These are phyloP conservation scores for Anas platyrhynchos DNA, from an alignment of 2,113 vertebrate species.

Conservation along the genomic window DNA sequence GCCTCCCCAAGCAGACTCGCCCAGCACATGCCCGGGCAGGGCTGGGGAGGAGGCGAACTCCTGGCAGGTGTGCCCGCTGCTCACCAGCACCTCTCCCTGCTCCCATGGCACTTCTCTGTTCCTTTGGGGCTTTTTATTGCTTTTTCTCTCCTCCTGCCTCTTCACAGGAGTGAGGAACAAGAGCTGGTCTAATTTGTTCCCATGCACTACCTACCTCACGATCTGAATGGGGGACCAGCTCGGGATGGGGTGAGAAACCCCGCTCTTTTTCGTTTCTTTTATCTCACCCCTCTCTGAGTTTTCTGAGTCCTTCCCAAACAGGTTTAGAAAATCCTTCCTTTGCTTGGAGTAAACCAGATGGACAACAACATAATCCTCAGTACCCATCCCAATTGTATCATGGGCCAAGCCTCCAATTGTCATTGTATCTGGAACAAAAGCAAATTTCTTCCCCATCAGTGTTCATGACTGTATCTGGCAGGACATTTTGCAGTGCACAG, in stretches of 20 bases:
- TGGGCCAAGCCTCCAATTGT: background rate
- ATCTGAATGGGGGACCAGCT: background rate
- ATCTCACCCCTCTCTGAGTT: background rate
- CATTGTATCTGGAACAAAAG: conserved; percentile 13
- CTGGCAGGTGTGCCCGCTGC: background rate
- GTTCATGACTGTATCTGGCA: conserved; percentile 8
- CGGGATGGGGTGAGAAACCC: background rate
- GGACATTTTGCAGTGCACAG: conserved; percentile 3
- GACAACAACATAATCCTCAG: background rate
- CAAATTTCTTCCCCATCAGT: background rate
- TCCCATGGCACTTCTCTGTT: background rate
- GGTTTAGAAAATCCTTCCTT: background rate
- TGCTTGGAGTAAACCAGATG: background rate
- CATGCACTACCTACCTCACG: background rate
- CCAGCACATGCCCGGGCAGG: background rate
- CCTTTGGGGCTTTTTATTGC: background rate
- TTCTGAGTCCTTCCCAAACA: accelerated
- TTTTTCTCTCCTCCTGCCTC: background rate
- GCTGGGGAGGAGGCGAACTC: background rate
- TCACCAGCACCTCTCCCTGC: background rate
- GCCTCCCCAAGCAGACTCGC: background rate
- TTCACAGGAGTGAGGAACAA: background rate
- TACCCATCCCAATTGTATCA: background rate
- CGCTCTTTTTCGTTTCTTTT: background rate
- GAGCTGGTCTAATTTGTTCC: background rate